Evolutionary conservation across 2,113 vertebrate genomes (phyloP).

Genomic region (Maccullochella peelii): DNA sequence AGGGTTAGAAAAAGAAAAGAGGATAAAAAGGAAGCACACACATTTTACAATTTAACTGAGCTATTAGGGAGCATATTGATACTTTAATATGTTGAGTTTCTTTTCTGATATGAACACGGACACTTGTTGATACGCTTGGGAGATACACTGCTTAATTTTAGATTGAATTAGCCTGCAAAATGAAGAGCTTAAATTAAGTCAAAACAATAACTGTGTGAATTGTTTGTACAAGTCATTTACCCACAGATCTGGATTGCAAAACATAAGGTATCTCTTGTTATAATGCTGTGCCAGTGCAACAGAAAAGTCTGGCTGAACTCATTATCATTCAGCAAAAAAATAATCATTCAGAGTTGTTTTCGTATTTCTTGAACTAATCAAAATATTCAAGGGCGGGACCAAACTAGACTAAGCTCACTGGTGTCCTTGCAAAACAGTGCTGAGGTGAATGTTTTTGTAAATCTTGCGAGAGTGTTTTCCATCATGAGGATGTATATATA

Average conservation of each 20-base stretch:
- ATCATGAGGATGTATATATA: background rate
- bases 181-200: background rate
- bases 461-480: background rate
- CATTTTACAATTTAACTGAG: slow-evolving; percentile 28
- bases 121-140: background rate
- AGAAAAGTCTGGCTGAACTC: background rate
- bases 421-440: slow-evolving; percentile 14
- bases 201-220: background rate
- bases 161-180: background rate
- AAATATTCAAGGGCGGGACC: slow-evolving; percentile 12
- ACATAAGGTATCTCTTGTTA: background rate
- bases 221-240: background rate
- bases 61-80: slow-evolving; percentile 33
- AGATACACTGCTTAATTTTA: background rate
- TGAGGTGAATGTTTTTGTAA: background rate
- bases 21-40: background rate
- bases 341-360: background rate
- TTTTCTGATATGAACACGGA: slow-evolving; percentile 22
- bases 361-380: slow-evolving; percentile 26
- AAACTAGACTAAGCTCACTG: background rate
- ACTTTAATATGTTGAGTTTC: slow-evolving; percentile 20
- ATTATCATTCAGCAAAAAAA: slow-evolving; percentile 16
- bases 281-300: background rate
- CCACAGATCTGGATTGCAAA: background rate
- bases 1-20: slow-evolving; percentile 6